phyloP scores from a whole-genome alignment of 2,113 vertebrate genomes.

The Clupea harengus region DNA sequence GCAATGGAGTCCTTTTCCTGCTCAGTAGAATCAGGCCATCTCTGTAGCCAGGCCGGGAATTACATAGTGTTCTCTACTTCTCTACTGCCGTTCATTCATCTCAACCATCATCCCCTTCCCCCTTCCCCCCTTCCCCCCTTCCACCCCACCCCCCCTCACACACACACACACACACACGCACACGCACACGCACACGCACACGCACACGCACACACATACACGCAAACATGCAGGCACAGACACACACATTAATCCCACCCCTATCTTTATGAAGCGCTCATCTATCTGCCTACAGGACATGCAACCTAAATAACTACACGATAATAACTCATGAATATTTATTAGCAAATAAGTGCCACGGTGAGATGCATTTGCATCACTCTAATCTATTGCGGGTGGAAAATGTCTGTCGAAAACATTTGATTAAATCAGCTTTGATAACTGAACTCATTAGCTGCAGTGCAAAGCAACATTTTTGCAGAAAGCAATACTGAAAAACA shows the following conservation, averaged over 20 bases:
- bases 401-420: constrained; percentile 56
- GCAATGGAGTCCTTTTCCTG: neutral
- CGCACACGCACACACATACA: neutral
- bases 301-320: constrained; percentile 69
- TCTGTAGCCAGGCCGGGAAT: neutral
- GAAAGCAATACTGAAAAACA: neutral
- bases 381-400: constrained; percentile 65
- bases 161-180: constrained; percentile 12
- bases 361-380: constrained; percentile 66
- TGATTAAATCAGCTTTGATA: constrained; percentile 51
- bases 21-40: neutral
- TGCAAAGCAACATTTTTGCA: constrained; percentile 22
- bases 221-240: neutral
- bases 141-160: neutral
- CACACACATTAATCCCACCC: constrained; percentile 23
- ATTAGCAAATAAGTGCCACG: constrained; percentile 63
- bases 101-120: neutral
- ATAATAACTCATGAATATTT: constrained; percentile 74
- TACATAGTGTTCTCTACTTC: neutral
- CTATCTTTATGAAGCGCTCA: constrained; percentile 60
- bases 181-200: neutral
- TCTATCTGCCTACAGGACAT: constrained; percentile 60
- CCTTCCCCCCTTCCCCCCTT: neutral
- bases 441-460: constrained; percentile 33
- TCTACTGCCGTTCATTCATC: neutral